Base-by-base conservation (phyloP, 2,797 vertebrate genomes). In the Pelobates cultripes region DNA sequence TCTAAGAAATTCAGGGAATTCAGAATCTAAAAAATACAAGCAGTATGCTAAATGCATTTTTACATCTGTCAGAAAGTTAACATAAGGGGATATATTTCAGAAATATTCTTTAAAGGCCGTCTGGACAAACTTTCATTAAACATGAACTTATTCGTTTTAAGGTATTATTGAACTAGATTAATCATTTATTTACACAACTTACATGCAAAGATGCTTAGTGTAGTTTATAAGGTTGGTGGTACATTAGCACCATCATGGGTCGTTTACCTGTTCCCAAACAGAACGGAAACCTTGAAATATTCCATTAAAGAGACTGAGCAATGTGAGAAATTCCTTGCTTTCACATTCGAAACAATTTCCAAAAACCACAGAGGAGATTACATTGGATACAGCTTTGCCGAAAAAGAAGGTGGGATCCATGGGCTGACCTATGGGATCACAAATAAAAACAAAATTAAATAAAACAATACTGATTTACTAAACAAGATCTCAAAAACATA, bases 341-440 rank as follows among this genome's bases (percentile, higher is more conserved):
- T 93, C 85, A 44, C 92, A 91, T 1, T 69, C 75, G 82, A 94
- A 95, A 70, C 91, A 89, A 42, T 92, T 72, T 2, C 93, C 88
- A 14, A 93, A 95, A 72, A 93, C 92, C 82, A 95, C 63, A 7
- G 91, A 91, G 77, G 92, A 93, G 80, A 94, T 91, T 3, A 94
- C 89, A 1, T 94, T 94, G 68, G 93, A 93, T 43, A 90, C 88
- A 0, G 91, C 85, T 77, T 85, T 66, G 69, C 90, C 86, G 70
- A 94, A 9, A 44, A 87, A 47, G 74, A 90, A 87, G 0, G 77
- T 83, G 7, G 91, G 90, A 17, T 91, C 88, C 63, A 85, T 3
- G 14, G 81, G 57, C 8, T 60, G 66, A 4, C 17, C 85, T 85
- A 43, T 4, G 15, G 15, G 15, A 8, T 13, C 7, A 53, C 51